Evolutionary conservation across 2,113 vertebrate genomes (phyloP).

Genomic region (Pionites leucogaster): DNA sequence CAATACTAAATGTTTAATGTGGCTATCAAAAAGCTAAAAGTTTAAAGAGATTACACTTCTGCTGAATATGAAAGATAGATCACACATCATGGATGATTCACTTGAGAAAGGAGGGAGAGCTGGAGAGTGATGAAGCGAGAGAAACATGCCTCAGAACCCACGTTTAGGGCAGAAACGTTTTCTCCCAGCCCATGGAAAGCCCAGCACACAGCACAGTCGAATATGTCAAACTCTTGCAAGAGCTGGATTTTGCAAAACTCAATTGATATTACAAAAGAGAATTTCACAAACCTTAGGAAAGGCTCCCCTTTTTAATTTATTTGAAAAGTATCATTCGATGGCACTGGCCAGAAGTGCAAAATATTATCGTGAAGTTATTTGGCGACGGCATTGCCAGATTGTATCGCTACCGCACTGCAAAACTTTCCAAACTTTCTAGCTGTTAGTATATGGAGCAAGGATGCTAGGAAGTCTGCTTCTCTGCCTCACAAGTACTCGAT

Average conservation of each 20-base stretch:
- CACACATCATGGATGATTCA: neutral
- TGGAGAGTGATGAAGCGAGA: neutral
- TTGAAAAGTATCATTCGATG: neutral
- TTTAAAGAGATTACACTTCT: conserved; percentile 56
- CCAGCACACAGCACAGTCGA: conserved; percentile 11
- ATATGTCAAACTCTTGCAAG: neutral
- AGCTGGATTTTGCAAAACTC: neutral
- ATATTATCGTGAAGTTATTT: neutral
- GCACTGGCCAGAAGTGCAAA: neutral
- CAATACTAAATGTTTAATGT: conserved; percentile 44
- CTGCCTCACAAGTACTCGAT: neutral
- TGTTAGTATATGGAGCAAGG: neutral
- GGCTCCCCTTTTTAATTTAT: neutral
- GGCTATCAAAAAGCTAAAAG: conserved; percentile 45
- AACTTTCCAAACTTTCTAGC: conserved; percentile 66
- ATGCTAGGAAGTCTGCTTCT: neutral
- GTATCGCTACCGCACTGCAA: neutral
- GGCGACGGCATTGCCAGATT: neutral
- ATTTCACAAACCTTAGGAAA: neutral
- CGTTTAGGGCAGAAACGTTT: conserved; percentile 7
- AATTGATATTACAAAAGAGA: neutral
- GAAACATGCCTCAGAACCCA: conserved; percentile 3
- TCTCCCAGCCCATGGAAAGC: neutral
- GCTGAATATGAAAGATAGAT: conserved; percentile 55
- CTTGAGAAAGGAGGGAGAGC: conserved; percentile 20